phyloP scores from a whole-genome alignment of 2,113 vertebrate species.

The Gopherus evgoodei region DNA sequence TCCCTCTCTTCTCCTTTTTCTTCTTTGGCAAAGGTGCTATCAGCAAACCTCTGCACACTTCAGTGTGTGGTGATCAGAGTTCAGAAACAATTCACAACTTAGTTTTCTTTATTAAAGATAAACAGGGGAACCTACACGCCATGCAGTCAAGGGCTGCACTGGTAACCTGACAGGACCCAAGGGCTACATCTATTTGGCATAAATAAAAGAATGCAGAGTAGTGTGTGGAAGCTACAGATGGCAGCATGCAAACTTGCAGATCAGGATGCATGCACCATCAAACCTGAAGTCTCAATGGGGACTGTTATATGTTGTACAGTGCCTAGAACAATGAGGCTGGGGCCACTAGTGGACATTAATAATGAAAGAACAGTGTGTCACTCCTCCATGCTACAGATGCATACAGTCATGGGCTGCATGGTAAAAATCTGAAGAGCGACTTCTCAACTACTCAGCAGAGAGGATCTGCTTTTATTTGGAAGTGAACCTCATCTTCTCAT shows the following conservation, averaged over 20 bases:
- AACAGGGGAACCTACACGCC: not conserved
- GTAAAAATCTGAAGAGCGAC: not conserved
- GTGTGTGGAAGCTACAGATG: not conserved
- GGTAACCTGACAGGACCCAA: not conserved
- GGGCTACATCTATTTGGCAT: not conserved
- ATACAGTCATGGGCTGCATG: not conserved
- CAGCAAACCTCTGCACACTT: not conserved
- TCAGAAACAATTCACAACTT: not conserved
- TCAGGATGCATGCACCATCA: not conserved
- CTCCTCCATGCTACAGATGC: not conserved
- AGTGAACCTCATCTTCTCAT: slow-evolving; percentile 6
- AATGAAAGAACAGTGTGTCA: not conserved
- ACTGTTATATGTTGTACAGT: not conserved
- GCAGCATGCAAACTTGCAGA: not conserved
- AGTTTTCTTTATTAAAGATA: not conserved
- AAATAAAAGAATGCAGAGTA: not conserved
- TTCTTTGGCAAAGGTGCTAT: not conserved
- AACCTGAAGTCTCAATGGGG: fast-evolving
- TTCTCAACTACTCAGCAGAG: not conserved
- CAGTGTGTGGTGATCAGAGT: not conserved
- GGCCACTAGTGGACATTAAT: not conserved
- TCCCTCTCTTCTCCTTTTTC: not conserved
- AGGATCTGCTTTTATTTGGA: slow-evolving; percentile 14
- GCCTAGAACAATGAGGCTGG: not conserved
- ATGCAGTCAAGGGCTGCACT: not conserved